Evolutionary conservation across 2,797 vertebrate species (phyloP).

Genomic region (Poecilia picta): DNA sequence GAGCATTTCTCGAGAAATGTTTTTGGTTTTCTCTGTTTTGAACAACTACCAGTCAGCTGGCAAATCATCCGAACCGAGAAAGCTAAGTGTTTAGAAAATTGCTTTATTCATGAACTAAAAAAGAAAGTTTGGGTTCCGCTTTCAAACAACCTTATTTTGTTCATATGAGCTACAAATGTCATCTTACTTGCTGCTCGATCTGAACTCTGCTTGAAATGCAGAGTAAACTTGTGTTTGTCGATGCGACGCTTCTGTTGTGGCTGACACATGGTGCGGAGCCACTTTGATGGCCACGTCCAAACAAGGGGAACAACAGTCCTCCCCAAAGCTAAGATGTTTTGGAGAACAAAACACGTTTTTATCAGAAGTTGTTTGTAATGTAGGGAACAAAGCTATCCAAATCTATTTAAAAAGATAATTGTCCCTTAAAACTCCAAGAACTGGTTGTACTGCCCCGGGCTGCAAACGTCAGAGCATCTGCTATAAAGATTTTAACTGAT

Average conservation of each 20-base stretch:
- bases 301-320: background rate
- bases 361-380: background rate
- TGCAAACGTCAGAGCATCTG: background rate
- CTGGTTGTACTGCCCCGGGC: background rate
- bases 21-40: background rate
- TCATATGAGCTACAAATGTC: background rate
- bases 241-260: background rate
- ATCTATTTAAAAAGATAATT: background rate
- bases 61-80: no score
- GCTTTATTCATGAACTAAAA: background rate
- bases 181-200: background rate
- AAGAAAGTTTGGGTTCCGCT: background rate
- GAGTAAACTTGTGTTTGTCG: background rate
- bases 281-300: background rate
- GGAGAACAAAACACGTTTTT: background rate
- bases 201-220: background rate
- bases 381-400: background rate
- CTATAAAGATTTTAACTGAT: background rate
- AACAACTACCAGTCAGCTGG: background rate
- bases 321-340: background rate
- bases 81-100: background rate
- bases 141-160: background rate
- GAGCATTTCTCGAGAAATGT: background rate
- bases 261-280: background rate
- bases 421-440: background rate